Evolutionary conservation across 2,888 invertebrate genomes (phyloP), one percentile per base, ranked within the genome.

Genomic region (Emmelina monodactyla): DNA sequence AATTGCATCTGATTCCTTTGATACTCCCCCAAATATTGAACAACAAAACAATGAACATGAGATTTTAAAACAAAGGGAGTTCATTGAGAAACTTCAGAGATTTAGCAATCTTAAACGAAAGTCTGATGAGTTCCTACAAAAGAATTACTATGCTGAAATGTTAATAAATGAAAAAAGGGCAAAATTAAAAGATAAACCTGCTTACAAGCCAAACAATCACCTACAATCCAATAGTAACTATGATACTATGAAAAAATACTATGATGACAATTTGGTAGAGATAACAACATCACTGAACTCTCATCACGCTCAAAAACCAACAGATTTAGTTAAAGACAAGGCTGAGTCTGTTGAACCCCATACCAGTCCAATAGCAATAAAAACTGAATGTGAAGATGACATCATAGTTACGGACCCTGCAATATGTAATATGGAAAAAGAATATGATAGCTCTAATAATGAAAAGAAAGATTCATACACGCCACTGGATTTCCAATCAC

Each of bases 351-450:
- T 44, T 52, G 69, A 73, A 12, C 58, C 57, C 39, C 51, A 45
- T 46, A 67, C 62, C 43, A 65, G 64, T 15, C 44, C 51, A 11
- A 33, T 73, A 35, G 76, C 78, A 43, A 43, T 76, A 29, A 79
- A 79, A 58, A 69, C 73, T 2, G 79, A 79, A 63, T 73, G 70
- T 57, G 78, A 79, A 55, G 78, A 78, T 33, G 79, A 78, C 41
- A 76, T 78, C 32, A 65, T 73, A 44, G 67, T 78, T 22, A 68
- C 72, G 4, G 79, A 79, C 38, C 73, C 75, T 25, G 73, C 75
- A 11, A 62, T 71, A 14, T 78, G 71, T 38, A 70, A 62, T 15
- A 65, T 69, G 32, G 63, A 64, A 14, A 75, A 73, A 47, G 62
- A 48, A 40, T 72, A 58, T 55, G 76, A 75, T 29, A 50, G 51